A percentile compares a stretch with the other conserved stretches of the same genome.
These are phyloP conservation scores for Euwallacea similis DNA, from an alignment of 1,140 invertebrate genomes.

Conservation along the genomic window DNA sequence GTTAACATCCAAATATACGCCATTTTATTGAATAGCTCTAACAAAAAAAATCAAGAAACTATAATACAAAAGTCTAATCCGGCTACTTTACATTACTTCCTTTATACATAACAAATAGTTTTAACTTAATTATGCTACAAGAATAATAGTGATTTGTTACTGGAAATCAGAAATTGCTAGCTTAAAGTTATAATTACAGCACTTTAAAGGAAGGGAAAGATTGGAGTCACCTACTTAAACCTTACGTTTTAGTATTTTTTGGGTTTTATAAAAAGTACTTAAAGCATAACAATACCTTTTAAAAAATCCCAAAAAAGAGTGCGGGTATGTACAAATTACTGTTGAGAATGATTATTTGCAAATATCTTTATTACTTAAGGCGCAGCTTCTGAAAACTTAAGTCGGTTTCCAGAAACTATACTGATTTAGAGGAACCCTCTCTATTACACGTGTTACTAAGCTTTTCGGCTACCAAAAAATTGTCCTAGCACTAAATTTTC, in stretches of 20 bases:
- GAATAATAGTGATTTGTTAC: not conserved
- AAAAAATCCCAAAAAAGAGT: too few relatives aligned
- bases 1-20: slow-evolving; percentile 56
- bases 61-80: slow-evolving; percentile 54
- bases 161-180: not conserved
- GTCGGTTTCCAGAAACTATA: too few relatives aligned
- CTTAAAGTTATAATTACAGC: not conserved
- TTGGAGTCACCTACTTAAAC: not conserved
- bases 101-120: slow-evolving; percentile 53
- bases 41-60: slow-evolving; percentile 51
- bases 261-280: not conserved
- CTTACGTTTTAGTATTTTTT: slow-evolving; percentile 3
- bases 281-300: too few relatives aligned
- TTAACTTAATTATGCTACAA: not conserved
- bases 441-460: too few relatives aligned
- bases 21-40: slow-evolving; percentile 56
- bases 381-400: too few relatives aligned
- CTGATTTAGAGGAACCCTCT: too few relatives aligned
- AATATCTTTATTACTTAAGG: too few relatives aligned
- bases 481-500: not conserved
- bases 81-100: slow-evolving; percentile 37
- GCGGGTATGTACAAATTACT: too few relatives aligned
- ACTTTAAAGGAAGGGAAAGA: not conserved
- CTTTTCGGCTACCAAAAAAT: too few relatives aligned
- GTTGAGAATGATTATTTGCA: too few relatives aligned